phyloP scores from a whole-genome alignment of 2,113 vertebrate species.

The Prunella himalayana region DNA sequence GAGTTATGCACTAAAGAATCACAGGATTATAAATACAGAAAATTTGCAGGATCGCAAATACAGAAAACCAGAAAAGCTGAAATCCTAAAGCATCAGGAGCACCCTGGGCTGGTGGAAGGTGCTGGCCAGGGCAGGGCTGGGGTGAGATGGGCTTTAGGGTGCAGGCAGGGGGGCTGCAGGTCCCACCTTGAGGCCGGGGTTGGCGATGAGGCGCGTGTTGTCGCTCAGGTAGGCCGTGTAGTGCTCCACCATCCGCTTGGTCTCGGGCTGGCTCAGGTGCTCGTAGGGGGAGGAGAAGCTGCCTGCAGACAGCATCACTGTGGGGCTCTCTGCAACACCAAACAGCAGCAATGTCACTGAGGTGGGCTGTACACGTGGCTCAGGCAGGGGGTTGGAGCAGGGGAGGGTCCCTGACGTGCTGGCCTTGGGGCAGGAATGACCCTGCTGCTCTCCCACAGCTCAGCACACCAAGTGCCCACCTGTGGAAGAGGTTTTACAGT shows the following conservation, averaged over 20 bases:
- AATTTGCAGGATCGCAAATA: too few species aligned
- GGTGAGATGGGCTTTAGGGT: accelerated
- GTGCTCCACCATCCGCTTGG: conserved; percentile 98
- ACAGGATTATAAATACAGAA: too few species aligned
- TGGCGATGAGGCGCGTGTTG: conserved; percentile 96
- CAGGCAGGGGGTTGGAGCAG: too few species aligned
- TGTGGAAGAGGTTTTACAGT: neutral
- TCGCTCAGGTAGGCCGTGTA: conserved; percentile 98
- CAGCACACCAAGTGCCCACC: accelerated
- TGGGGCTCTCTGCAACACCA: conserved; percentile 85
- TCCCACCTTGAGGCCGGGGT: conserved; percentile 91
- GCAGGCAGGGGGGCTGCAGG: too few species aligned
- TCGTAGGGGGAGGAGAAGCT: conserved; percentile 98
- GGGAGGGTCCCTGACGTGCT: accelerated
- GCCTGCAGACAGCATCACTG: conserved; percentile 95
- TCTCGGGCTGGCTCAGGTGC: conserved; percentile 96
- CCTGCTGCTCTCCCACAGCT: neutral
- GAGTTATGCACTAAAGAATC: too few species aligned
- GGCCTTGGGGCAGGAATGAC: accelerated
- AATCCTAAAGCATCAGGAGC: neutral
- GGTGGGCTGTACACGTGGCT: neutral
- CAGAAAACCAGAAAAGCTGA: accelerated
- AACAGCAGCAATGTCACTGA: neutral
- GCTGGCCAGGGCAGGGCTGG: neutral
- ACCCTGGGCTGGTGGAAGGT: accelerated